A percentile compares a stretch with the other conserved stretches of the same genome.
Conservation (phyloP, 2,888 invertebrate species). For the Catocala nupta region DNA sequence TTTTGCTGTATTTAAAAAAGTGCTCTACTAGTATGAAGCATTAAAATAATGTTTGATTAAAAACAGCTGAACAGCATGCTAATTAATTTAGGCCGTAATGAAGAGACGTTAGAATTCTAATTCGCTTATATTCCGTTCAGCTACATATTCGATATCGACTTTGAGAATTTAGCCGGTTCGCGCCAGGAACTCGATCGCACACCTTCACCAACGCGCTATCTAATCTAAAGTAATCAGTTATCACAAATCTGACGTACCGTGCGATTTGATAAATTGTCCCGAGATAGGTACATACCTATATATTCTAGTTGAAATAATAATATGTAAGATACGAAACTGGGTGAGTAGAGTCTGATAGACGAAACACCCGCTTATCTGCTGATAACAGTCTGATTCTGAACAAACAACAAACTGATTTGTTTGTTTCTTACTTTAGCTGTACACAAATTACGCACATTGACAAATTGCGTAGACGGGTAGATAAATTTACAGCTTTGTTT, state of each 20-base stretch:
- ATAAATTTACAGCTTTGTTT: background rate
- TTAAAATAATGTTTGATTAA: too few species aligned
- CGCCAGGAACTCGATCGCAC: background rate
- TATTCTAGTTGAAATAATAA: slow-evolving; percentile 6
- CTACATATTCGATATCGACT: background rate
- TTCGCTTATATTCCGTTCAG: too few species aligned
- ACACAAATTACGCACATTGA: background rate
- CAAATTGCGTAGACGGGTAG: background rate
- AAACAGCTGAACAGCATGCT: too few species aligned
- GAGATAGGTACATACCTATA: slow-evolving; percentile 14
- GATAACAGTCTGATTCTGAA: slow-evolving; percentile 5
- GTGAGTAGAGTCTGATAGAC: slow-evolving; percentile 12
- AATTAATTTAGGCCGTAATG: too few species aligned
- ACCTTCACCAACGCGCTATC: slow-evolving; percentile 33
- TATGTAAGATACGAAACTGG: slow-evolving; percentile 11
- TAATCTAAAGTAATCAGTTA: slow-evolving; percentile 56
- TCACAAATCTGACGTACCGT: slow-evolving; percentile 56
- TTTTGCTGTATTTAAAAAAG: too few species aligned
- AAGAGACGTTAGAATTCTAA: too few species aligned
- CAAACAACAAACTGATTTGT: background rate
- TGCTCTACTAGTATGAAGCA: too few species aligned
- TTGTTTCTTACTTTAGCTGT: background rate
- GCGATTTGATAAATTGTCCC: slow-evolving; percentile 21
- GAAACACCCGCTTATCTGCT: too few species aligned
- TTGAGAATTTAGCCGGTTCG: background rate